Evolutionary conservation across 2,797 vertebrate genomes (phyloP).

Genomic region (Melanotaenia pygmaea): DNA sequence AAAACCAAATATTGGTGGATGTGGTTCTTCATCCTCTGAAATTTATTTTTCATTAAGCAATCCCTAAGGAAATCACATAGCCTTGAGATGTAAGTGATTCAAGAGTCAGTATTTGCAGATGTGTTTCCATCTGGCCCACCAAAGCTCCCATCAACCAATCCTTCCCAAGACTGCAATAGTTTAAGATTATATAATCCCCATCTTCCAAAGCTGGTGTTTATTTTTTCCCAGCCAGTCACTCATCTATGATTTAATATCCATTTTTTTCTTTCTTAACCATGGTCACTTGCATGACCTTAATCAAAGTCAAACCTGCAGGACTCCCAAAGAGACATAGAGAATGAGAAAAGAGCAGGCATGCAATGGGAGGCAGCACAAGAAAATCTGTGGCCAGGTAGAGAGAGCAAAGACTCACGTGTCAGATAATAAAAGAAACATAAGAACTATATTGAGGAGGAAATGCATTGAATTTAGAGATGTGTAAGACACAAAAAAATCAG

Average conservation of each 20-base stretch:
- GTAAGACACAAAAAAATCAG: conserved; percentile 2
- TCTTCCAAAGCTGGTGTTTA: background rate
- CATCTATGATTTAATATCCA: conserved; percentile 3
- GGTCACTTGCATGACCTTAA: background rate
- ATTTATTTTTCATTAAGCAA: background rate
- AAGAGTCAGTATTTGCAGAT: background rate
- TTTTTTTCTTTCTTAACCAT: background rate
- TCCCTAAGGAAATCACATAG: background rate
- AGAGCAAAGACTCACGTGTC: conserved; percentile 3
- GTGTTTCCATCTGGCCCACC: background rate
- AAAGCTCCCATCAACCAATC: background rate
- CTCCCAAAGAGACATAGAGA: background rate
- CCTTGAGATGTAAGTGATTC: background rate
- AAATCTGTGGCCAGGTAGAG: conserved; percentile 12
- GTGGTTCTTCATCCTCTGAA: background rate
- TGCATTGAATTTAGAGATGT: conserved; percentile 31
- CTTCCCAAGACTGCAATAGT: background rate
- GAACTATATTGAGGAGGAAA: conserved; percentile 16
- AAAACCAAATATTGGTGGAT: conserved; percentile 2
- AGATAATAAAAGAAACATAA: conserved; percentile 10
- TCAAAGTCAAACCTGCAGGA: conserved; percentile 43
- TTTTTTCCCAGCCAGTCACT: background rate
- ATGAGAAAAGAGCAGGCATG: background rate
- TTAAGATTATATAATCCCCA: background rate
- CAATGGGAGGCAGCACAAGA: background rate